These are phyloP conservation scores for Meloidogyne chitwoodi DNA, from an alignment of 1,140 invertebrate species.

Conservation along the genomic window DNA sequence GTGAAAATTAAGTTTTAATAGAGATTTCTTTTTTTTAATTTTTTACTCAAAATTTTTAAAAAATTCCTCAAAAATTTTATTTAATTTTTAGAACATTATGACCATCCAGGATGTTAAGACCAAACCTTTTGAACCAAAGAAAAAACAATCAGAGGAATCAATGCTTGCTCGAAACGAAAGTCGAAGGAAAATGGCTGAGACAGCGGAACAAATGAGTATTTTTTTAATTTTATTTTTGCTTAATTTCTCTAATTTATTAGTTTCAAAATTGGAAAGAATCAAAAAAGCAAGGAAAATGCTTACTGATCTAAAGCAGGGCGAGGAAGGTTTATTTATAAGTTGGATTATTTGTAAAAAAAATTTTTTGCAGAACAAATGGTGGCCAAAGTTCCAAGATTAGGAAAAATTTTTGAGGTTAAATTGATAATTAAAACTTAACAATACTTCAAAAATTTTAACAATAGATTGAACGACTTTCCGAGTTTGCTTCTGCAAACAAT, in stretches of 20 bases:
- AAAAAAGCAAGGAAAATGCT: neutral
- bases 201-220: neutral
- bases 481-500: neutral
- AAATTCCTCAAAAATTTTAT: neutral
- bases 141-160: neutral
- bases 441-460: neutral
- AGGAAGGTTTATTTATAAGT: neutral
- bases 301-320: neutral
- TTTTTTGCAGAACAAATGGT: neutral
- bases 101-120: neutral
- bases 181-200: neutral
- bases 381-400: neutral
- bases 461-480: neutral
- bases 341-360: neutral
- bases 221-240: neutral
- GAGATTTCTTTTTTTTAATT: too few species aligned
- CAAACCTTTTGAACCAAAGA: neutral
- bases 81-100: neutral
- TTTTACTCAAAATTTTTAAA: neutral
- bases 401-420: neutral
- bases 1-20: too few species aligned
- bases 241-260: neutral
- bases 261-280: neutral
- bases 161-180: neutral
- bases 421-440: too few species aligned